These are phyloP conservation scores for Branchipolynoe longqiensis DNA, from an alignment of 2,888 invertebrate species.

Conservation along the genomic window DNA sequence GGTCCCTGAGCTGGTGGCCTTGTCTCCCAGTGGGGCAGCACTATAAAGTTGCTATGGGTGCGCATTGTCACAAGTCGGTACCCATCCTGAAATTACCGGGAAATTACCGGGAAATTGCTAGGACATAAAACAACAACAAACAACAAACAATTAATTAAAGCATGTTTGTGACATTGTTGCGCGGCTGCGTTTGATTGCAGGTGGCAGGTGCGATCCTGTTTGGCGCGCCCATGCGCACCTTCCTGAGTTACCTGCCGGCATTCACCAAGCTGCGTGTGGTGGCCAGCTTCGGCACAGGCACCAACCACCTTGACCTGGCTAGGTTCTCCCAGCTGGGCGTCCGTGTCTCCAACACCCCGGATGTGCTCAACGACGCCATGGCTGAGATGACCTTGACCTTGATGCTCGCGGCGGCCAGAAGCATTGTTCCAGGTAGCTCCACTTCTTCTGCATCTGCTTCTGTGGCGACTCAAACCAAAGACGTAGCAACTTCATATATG, in stretches of 20 bases:
- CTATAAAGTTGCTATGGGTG: too few species aligned
- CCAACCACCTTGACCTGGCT: slow-evolving; percentile 38
- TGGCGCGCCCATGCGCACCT: not conserved
- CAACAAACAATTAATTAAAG: too few species aligned
- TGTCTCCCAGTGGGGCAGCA: too few species aligned
- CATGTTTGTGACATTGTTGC: too few species aligned
- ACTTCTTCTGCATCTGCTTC: not conserved
- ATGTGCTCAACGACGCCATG: slow-evolving; percentile 25
- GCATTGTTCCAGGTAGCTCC: slow-evolving; percentile 31
- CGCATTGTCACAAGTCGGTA: too few species aligned
- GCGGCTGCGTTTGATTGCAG: not conserved
- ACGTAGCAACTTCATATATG: too few species aligned
- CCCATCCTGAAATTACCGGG: too few species aligned
- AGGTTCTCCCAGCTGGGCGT: slow-evolving; percentile 15
- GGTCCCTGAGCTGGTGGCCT: too few species aligned
- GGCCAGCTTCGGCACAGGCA: slow-evolving; percentile 38
- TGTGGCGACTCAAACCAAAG: too few species aligned
- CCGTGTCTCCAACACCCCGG: slow-evolving; percentile 39
- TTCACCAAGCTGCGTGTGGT: slow-evolving; percentile 15
- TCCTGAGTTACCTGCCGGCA: not conserved
- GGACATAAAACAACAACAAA: too few species aligned
- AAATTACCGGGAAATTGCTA: too few species aligned
- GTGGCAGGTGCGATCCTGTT: not conserved
- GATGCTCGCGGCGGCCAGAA: slow-evolving; percentile 49
- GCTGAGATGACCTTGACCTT: slow-evolving; percentile 38